phyloP scores from a whole-genome alignment of 2,113 vertebrate genomes.

The Menura novaehollandiae region DNA sequence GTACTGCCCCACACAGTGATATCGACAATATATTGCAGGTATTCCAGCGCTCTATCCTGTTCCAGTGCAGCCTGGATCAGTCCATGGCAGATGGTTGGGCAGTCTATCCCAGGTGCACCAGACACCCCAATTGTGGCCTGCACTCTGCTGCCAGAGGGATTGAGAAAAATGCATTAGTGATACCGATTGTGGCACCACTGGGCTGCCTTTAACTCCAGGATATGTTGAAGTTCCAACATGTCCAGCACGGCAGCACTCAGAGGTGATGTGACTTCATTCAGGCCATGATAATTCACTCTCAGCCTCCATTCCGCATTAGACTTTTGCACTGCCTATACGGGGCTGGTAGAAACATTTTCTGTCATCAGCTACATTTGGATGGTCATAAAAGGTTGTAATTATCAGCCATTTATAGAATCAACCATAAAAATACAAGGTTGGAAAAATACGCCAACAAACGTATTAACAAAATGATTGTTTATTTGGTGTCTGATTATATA shows the following conservation, averaged over 20 bases:
- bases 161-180: not conserved
- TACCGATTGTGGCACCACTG: not conserved
- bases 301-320: not conserved
- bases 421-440: not conserved
- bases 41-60: not conserved
- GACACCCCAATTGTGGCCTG: not conserved
- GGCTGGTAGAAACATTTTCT: not conserved
- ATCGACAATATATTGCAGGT: fast-evolving
- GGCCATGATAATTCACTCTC: not conserved
- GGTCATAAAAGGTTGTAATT: not conserved
- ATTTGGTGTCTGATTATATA: not conserved
- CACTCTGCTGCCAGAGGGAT: not conserved
- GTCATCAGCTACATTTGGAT: not conserved
- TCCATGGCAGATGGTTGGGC: not conserved
- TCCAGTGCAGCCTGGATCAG: not conserved
- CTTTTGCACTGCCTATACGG: not conserved
- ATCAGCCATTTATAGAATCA: not conserved
- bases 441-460: not conserved
- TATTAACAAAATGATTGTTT: not conserved
- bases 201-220: not conserved
- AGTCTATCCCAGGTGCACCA: not conserved
- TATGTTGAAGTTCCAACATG: not conserved
- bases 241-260: fast-evolving
- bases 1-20: not conserved
- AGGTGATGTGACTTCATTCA: not conserved